phyloP scores from a whole-genome alignment of 2,797 vertebrate species.

The Heliangelus exortis region DNA sequence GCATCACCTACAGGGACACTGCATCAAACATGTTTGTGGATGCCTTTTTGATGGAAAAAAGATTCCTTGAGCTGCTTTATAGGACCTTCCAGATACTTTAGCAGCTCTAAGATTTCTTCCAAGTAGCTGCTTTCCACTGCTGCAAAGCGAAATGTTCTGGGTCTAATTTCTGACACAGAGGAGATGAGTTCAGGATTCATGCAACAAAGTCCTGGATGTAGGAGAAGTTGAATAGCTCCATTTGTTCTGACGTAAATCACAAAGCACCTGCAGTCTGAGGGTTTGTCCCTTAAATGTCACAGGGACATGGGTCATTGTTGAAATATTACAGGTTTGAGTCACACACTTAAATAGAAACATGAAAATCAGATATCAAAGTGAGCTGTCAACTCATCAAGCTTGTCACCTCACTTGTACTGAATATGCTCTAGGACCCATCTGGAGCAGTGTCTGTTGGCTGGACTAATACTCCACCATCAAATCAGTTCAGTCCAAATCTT shows the following conservation, averaged over 20 bases:
- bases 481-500: neutral
- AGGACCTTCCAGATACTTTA: neutral
- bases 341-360: neutral
- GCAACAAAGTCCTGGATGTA: constrained; percentile 11
- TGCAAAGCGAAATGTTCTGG: neutral
- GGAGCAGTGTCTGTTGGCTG: neutral
- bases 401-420: neutral
- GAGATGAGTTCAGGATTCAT: constrained; percentile 47
- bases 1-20: neutral
- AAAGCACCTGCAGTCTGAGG: constrained; percentile 39
- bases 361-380: neutral
- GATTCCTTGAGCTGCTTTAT: neutral
- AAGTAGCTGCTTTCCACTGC: neutral
- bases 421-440: neutral
- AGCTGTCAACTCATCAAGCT: constrained; percentile 2
- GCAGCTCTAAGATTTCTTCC: neutral
- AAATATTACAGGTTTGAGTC: constrained; percentile 34
- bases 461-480: neutral
- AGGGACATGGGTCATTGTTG: neutral
- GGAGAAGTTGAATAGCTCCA: constrained; percentile 33
- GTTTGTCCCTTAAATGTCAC: constrained; percentile 43
- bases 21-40: neutral
- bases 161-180: constrained; percentile 35
- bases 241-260: constrained; percentile 52
- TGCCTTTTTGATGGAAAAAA: neutral